These are phyloP conservation scores for Eilema caniola DNA, from an alignment of 2,888 invertebrate species.

Conservation along the genomic window DNA sequence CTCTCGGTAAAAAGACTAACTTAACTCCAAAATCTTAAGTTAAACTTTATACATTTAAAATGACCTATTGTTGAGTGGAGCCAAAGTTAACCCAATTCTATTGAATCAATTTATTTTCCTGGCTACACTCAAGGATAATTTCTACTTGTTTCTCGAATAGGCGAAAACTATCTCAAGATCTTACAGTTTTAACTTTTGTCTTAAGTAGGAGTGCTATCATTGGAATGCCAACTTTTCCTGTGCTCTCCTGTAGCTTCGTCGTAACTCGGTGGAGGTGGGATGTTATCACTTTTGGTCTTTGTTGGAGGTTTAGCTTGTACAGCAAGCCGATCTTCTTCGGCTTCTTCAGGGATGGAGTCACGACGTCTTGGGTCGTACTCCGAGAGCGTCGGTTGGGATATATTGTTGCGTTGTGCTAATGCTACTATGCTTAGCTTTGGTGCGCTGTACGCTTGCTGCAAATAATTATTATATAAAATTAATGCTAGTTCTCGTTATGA, in stretches of 20 bases:
- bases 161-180: slow-evolving; percentile 28
- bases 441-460: slow-evolving; percentile 88
- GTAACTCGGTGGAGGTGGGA: slow-evolving; percentile 78
- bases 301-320: slow-evolving; percentile 64
- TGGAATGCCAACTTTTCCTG: slow-evolving; percentile 85
- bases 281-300: slow-evolving; percentile 75
- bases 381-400: slow-evolving; percentile 87
- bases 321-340: slow-evolving; percentile 78
- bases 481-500: no score
- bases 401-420: slow-evolving; percentile 86
- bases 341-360: slow-evolving; percentile 89
- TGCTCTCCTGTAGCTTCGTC: slow-evolving; percentile 78
- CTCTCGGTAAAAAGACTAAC: slow-evolving; percentile 1
- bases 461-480: no score
- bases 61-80: slow-evolving; percentile 18
- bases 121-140: slow-evolving; percentile 24
- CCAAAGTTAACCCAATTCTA: slow-evolving; percentile 3
- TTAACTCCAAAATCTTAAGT: slow-evolving; percentile 23
- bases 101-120: slow-evolving; percentile 9
- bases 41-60: slow-evolving; percentile 24
- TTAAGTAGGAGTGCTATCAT: slow-evolving; percentile 82
- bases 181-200: slow-evolving; percentile 21
- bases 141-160: slow-evolving; percentile 25
- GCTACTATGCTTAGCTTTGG: slow-evolving; percentile 85
- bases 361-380: slow-evolving; percentile 86